These are phyloP conservation scores for Drosophila takahashii DNA, from an alignment of 1,140 invertebrate species.

Conservation along the genomic window DNA sequence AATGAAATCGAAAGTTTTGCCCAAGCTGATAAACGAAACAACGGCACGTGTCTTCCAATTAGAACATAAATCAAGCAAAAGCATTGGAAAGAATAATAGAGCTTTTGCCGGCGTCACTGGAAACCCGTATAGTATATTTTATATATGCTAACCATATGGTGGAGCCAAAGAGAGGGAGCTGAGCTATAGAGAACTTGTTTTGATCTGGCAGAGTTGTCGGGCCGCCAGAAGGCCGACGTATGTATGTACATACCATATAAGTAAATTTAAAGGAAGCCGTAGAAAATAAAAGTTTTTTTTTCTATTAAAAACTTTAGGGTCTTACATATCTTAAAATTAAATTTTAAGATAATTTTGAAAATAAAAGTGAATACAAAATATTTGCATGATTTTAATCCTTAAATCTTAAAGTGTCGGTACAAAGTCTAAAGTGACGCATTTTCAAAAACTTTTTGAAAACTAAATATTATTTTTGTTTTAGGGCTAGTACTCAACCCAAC, in stretches of 20 bases:
- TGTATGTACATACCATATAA: neutral
- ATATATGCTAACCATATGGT: constrained; percentile 4
- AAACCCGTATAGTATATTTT: constrained; percentile 1
- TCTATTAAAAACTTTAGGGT: too few species aligned
- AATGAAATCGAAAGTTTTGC: constrained; percentile 45
- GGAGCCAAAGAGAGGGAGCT: neutral
- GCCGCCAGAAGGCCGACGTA: neutral
- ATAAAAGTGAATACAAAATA: too few species aligned
- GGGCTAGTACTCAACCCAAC: too few species aligned
- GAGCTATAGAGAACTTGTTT: constrained; percentile 24
- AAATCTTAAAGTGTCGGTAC: too few species aligned
- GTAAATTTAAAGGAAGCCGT: neutral
- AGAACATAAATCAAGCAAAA: constrained; percentile 36
- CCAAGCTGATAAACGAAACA: constrained; percentile 33
- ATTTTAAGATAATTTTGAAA: too few species aligned
- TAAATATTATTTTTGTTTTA: too few species aligned
- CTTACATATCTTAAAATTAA: too few species aligned
- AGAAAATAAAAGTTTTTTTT: neutral
- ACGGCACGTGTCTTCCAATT: constrained; percentile 45
- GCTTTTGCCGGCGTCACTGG: constrained; percentile 43
- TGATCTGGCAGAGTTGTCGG: constrained; percentile 53
- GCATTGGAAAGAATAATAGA: constrained; percentile 21
- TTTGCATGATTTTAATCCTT: too few species aligned
- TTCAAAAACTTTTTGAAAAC: too few species aligned
- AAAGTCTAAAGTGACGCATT: too few species aligned